Evolutionary conservation across 2,113 vertebrate species (phyloP), one percentile per base, ranked within the genome.

Genomic region (Furnarius figulus): DNA sequence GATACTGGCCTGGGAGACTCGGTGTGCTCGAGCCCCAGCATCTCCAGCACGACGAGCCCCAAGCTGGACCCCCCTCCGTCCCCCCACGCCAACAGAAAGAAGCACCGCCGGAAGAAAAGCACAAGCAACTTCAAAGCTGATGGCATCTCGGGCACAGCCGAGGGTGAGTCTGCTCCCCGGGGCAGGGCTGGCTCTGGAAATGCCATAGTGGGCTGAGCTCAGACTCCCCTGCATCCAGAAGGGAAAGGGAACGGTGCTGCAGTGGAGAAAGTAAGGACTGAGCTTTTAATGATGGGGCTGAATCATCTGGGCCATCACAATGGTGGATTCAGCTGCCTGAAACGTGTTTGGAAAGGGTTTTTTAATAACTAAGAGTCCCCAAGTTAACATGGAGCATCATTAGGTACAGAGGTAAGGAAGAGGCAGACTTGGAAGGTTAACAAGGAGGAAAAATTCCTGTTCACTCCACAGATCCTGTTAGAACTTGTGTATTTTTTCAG

Each of bases 41-140:
- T 99, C 95, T 99, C 99, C 96, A 99, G 98, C 77, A 99, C 99
- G 62, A 99, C 99, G 77, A 99, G 99, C 93, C 99, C 99, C 75
- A 99, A 99, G 96, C 98, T 99, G 70, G 99, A 99, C 74, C 99
- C 99, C 6, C 99, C 99, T 27, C 99, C 99, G 10, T 99, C 99
- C 31, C 99, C 99, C 22, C 99, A 99, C 11, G 99, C 99, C 98
- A 99, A 99, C 98, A 98, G 99, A 92, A 99, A 99, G 98, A 99
- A 99, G 82, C 99, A 99, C 95, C 98, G 99, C 10, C 94, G 99
- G 98, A 99, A 99, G 99, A 99, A 99, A 97, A 99, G 99, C 97
- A 99, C 99, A 35, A 99, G 99, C 98, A 99, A 99, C 98, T 99
- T 99, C 97, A 99, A 99, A 93, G 98, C 98, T 7, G 99, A 99